Base-by-base conservation (phyloP, 2,113 vertebrate genomes). In the Hypomesus transpacificus region DNA sequence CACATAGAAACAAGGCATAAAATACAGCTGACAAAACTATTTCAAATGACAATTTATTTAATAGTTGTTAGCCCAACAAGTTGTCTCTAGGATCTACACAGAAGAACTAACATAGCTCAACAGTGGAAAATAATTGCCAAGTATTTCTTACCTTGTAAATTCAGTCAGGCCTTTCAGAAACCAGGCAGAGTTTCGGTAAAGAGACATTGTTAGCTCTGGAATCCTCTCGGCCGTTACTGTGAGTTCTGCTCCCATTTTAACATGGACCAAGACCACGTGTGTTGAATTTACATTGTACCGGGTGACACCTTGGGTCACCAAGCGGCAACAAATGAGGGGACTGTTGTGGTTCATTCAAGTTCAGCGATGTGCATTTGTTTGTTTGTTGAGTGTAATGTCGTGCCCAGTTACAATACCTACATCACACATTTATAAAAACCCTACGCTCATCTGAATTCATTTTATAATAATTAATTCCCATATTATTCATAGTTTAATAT, bases 151-250 rank as follows among this genome's bases (percentile, higher is more conserved):
- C 91, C 88, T 92, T 81, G 91, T 92, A 84, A 91, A 93, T 84
- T 91, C 89, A 73, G 87, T 90, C 74, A 91, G 62, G 70, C 92
- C 91, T 82, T 91, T 91, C 66, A 91, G 76, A 82, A 92, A 92
- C 91, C 91, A 93, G 73, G 90, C 90, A 61, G 88, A 91, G 87
- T 92, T 93, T 65, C 91, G 89, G 82, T 92, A 92, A 80, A 92
- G 85, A 89, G 91, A 93, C 92, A 93, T 92, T 74, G 11, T 52
- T 20, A 18, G 75, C 54, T 17, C 39, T 60, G 79, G 84, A 66
- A 85, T 72, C 64, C 67, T 87, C 75, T 86, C 70, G 58, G 70
- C 75, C 70, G 53, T 46, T 71, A 11, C 61, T 39, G 2, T 24
- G 16, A 73, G 66, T 78, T 69, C 68, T 70, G 28, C 74, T 80